Percentiles rank a stretch among this genome's conserved stretches.
Evolutionary conservation across 2,113 vertebrate species (phyloP).

Genomic region (Bostrychus sinensis): DNA sequence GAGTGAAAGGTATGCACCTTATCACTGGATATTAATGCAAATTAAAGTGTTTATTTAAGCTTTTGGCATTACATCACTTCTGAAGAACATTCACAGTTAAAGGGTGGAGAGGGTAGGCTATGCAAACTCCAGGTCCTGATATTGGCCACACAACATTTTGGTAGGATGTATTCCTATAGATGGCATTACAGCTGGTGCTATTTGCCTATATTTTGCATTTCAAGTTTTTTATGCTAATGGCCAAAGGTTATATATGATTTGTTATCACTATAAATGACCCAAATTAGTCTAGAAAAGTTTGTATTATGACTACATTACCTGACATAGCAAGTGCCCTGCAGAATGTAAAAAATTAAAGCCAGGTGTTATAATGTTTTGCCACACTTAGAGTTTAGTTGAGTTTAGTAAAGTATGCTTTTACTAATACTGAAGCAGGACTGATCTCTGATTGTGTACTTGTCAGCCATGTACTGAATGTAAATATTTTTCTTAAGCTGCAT

Average conservation of each 20-base stretch:
- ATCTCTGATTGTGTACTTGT: conserved; percentile 42
- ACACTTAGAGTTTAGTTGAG: conserved; percentile 37
- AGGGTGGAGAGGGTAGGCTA: background rate
- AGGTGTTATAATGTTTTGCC: conserved; percentile 7
- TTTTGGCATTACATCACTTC: background rate
- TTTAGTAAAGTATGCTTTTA: conserved; percentile 10
- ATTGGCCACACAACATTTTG: conserved; percentile 7
- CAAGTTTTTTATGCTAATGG: background rate
- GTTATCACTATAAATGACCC: too few species aligned
- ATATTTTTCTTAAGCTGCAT: conserved; percentile 57
- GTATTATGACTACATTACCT: background rate
- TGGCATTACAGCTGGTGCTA: background rate
- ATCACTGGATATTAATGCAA: background rate
- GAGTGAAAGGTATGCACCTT: conserved; percentile 12
- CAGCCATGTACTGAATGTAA: conserved; percentile 44
- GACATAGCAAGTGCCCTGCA: background rate
- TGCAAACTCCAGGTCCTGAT: conserved; percentile 17
- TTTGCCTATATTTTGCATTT: background rate
- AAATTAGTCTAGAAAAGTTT: too few species aligned
- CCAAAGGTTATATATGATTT: background rate
- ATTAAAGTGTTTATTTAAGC: background rate
- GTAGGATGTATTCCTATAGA: conserved; percentile 13
- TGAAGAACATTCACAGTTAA: conserved; percentile 1
- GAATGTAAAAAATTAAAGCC: background rate
- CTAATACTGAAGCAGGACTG: conserved; percentile 11